phyloP scores from a whole-genome alignment of 2,113 vertebrate species.

The Dascyllus trimaculatus region DNA sequence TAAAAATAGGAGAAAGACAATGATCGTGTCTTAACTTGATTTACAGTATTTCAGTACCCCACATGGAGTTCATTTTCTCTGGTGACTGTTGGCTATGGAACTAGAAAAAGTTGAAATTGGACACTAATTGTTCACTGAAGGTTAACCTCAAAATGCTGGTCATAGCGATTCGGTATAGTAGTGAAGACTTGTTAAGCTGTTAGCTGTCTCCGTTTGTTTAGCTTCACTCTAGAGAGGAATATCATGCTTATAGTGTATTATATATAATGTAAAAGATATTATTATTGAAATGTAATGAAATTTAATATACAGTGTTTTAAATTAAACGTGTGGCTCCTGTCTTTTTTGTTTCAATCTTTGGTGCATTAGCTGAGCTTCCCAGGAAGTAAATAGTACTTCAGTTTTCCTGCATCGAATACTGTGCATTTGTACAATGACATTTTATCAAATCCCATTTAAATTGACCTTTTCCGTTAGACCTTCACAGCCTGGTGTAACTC shows the following conservation, averaged over 20 bases:
- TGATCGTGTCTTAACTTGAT: slow-evolving; percentile 67
- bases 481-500: slow-evolving; percentile 99
- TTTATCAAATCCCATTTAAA: slow-evolving; percentile 15
- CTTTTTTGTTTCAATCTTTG: no score
- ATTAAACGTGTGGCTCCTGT: no score
- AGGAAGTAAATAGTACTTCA: not conserved
- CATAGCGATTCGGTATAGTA: slow-evolving; percentile 30
- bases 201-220: slow-evolving; percentile 46
- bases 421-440: not conserved
- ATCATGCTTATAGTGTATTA: not conserved
- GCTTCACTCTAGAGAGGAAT: slow-evolving; percentile 1
- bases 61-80: slow-evolving; percentile 25
- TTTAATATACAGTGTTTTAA: no score
- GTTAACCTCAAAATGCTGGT: slow-evolving; percentile 42
- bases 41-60: slow-evolving; percentile 53
- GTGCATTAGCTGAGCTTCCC: not conserved
- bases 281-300: not conserved
- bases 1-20: slow-evolving; percentile 78
- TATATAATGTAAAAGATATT: not conserved
- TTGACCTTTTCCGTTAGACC: slow-evolving; percentile 84
- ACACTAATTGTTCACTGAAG: slow-evolving; percentile 30
- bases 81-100: slow-evolving; percentile 10
- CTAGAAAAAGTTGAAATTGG: slow-evolving; percentile 28
- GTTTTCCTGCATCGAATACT: not conserved
- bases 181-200: slow-evolving; percentile 36